A percentile compares a stretch with the other conserved stretches of the same genome.
These are phyloP conservation scores for Gymnothorax reevesii DNA, from an alignment of 2,797 vertebrate genomes.

Conservation along the genomic window DNA sequence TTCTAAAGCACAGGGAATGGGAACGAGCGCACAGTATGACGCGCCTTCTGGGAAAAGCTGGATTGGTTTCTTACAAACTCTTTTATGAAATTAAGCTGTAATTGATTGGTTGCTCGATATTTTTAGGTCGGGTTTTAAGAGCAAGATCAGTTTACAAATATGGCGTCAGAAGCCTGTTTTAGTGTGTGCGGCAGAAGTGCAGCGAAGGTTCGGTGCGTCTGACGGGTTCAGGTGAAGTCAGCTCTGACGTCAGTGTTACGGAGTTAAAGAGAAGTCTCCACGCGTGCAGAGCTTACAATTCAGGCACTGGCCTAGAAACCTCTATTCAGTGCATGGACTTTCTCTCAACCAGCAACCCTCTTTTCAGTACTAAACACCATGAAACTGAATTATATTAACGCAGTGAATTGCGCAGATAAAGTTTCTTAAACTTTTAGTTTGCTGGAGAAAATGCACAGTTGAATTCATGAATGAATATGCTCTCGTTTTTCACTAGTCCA, in stretches of 20 bases:
- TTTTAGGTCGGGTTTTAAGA: slow-evolving; percentile 6
- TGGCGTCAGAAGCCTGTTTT: background rate
- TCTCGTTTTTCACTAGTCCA: background rate
- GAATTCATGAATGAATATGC: slow-evolving; percentile 1
- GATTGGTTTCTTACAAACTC: background rate
- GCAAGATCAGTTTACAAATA: background rate
- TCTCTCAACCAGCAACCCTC: background rate
- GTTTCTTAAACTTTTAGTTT: background rate
- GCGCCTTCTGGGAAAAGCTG: background rate
- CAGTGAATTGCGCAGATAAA: background rate
- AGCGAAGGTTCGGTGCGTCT: background rate
- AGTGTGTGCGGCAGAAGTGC: background rate
- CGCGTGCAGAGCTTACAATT: background rate
- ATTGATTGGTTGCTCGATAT: slow-evolving; percentile 14
- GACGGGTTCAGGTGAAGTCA: slow-evolving; percentile 2
- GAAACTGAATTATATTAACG: background rate
- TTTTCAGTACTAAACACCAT: background rate
- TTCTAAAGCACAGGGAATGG: background rate
- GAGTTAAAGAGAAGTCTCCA: slow-evolving; percentile 11
- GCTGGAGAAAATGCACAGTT: background rate
- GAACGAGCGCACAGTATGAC: background rate
- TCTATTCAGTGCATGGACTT: background rate
- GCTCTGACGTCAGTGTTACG: slow-evolving; percentile 5
- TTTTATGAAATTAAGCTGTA: slow-evolving; percentile 3
- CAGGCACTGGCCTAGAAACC: background rate